phyloP scores from a whole-genome alignment of 2,113 vertebrate genomes.

The Myrmecobius fasciatus region DNA sequence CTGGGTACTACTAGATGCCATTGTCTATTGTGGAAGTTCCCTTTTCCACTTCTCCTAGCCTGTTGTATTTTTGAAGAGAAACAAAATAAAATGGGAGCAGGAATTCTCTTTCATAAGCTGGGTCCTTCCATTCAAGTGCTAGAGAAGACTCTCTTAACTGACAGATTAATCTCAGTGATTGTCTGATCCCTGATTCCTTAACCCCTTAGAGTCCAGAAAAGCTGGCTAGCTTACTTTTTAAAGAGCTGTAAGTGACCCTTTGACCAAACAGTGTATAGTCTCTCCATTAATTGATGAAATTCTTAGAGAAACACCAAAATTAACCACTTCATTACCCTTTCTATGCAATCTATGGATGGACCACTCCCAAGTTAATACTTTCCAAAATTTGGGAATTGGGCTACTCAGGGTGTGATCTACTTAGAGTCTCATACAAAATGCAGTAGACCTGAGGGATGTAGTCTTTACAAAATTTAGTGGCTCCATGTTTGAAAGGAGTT shows the following conservation, averaged over 20 bases:
- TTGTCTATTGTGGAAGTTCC: not conserved
- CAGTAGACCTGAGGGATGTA: not conserved
- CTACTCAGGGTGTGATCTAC: not conserved
- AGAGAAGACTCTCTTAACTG: not conserved
- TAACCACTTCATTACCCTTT: not conserved
- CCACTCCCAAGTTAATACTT: not conserved
- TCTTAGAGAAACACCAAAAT: not conserved
- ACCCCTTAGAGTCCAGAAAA: not conserved
- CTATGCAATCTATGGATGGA: not conserved
- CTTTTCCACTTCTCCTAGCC: not conserved
- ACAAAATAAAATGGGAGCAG: not conserved
- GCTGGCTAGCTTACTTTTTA: not conserved
- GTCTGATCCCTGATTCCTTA: not conserved
- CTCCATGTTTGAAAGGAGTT: not conserved
- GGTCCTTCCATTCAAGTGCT: not conserved
- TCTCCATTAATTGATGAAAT: not conserved
- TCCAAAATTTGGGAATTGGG: not conserved
- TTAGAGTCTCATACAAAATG: not conserved
- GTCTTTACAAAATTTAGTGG: not conserved
- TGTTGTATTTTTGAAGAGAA: not conserved
- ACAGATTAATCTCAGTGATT: not conserved
- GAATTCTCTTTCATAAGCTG: not conserved
- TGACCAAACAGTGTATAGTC: not conserved
- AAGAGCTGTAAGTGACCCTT: not conserved
- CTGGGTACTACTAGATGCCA: not conserved